phyloP scores from a whole-genome alignment of 2,888 invertebrate species.

The Neoaliturus tenellus region DNA sequence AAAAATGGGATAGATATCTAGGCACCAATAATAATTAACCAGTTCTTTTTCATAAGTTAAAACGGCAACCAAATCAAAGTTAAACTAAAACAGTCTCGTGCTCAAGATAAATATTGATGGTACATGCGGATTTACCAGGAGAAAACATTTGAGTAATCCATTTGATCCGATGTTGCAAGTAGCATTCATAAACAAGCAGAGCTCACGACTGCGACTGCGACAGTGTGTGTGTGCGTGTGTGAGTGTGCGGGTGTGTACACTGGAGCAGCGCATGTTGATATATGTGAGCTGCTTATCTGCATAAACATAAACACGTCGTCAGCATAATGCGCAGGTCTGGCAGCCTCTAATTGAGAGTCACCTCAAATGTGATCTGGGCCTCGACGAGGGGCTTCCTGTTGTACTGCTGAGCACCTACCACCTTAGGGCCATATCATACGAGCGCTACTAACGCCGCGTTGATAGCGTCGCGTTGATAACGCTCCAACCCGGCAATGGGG shows the following conservation, averaged over 20 bases:
- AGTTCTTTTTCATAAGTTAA: too few species aligned
- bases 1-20: too few species aligned
- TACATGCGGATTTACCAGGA: not conserved
- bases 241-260: not conserved
- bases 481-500: too few species aligned
- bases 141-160: not conserved
- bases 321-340: constrained; percentile 10
- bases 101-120: not conserved
- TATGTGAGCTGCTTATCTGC: constrained; percentile 15
- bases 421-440: not conserved
- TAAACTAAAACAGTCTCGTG: too few species aligned
- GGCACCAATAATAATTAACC: too few species aligned
- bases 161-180: not conserved
- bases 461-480: too few species aligned
- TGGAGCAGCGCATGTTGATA: not conserved
- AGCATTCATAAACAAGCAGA: not conserved
- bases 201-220: too few species aligned
- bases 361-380: not conserved
- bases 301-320: constrained; percentile 31
- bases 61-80: too few species aligned
- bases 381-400: not conserved
- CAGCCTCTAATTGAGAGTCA: not conserved
- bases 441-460: too few species aligned
- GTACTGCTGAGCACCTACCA: not conserved
- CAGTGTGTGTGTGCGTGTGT: too few species aligned